Percentiles rank a stretch among this genome's conserved stretches.
Evolutionary conservation across 2,888 invertebrate genomes (phyloP).

Genomic region (Ferrisia virgata): DNA sequence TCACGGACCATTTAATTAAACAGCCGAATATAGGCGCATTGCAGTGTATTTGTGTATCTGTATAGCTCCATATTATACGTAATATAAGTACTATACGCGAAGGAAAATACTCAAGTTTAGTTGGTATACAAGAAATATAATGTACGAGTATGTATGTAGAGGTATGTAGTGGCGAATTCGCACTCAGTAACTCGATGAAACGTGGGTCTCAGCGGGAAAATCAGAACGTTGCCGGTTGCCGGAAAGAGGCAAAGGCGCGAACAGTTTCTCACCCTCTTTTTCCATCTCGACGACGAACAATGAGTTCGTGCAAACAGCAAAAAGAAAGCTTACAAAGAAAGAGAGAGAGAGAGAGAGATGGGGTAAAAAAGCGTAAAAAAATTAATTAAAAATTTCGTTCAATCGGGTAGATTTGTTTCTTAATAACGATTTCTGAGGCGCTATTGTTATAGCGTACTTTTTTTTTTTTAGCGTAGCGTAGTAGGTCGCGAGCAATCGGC

Average conservation of each 20-base stretch:
- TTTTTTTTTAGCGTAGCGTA: too few relatives aligned
- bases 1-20: slow-evolving; percentile 1
- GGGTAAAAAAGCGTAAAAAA: neutral
- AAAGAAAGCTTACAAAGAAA: too few relatives aligned
- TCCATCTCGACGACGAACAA: too few relatives aligned
- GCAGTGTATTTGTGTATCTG: too few relatives aligned
- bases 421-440: neutral
- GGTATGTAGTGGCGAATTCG: neutral
- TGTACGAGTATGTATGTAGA: neutral
- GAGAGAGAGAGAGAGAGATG: too few relatives aligned
- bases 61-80: too few relatives aligned
- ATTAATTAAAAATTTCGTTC: slow-evolving; percentile 9
- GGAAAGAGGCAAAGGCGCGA: neutral
- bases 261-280: neutral
- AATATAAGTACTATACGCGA: too few relatives aligned
- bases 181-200: neutral
- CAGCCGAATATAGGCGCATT: neutral
- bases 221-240: too few relatives aligned
- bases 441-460: neutral
- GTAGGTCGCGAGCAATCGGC: slow-evolving; percentile 1
- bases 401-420: slow-evolving; percentile 2
- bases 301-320: too few relatives aligned
- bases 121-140: neutral
- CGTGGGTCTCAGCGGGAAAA: neutral
- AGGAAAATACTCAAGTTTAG: too few relatives aligned